phyloP scores from a whole-genome alignment of 2,797 vertebrate genomes.

The Mus caroli region DNA sequence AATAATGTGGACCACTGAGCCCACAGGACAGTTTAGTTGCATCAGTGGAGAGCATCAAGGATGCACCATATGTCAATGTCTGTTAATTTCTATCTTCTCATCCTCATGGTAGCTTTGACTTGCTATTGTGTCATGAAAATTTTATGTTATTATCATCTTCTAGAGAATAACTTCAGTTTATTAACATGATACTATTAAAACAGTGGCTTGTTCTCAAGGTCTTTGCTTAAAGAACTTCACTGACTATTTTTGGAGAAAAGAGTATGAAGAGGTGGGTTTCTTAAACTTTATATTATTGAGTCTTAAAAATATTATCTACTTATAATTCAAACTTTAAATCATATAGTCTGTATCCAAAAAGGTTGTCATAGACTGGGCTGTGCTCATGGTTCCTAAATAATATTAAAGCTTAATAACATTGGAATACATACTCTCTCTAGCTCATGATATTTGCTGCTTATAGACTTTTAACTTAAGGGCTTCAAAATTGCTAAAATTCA shows the following conservation, averaged over 20 bases:
- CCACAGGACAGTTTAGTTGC: background rate
- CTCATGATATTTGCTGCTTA: background rate
- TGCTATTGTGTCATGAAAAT: background rate
- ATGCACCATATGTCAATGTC: background rate
- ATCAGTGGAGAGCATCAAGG: background rate
- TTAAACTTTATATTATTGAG: conserved; percentile 13
- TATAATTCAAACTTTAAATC: conserved; percentile 35
- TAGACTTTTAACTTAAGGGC: background rate
- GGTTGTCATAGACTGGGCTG: background rate
- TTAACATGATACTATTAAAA: conserved; percentile 18
- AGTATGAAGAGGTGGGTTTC: conserved; percentile 22
- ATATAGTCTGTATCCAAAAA: conserved; percentile 20
- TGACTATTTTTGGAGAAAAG: background rate
- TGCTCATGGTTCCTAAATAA: background rate
- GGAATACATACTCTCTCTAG: background rate
- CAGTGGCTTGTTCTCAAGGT: background rate
- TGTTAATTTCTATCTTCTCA: background rate
- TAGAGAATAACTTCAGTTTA: conserved; percentile 38
- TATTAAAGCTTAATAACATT: background rate
- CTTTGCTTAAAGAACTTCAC: conserved; percentile 39
- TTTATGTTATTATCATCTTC: conserved; percentile 32
- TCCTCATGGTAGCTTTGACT: background rate
- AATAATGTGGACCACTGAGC: background rate
- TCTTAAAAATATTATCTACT: conserved; percentile 16
- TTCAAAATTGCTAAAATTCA: background rate